Evolutionary conservation across 2,888 invertebrate genomes (phyloP), one percentile per base, ranked within the genome.

Genomic region (Latrodectus hesperus): DNA sequence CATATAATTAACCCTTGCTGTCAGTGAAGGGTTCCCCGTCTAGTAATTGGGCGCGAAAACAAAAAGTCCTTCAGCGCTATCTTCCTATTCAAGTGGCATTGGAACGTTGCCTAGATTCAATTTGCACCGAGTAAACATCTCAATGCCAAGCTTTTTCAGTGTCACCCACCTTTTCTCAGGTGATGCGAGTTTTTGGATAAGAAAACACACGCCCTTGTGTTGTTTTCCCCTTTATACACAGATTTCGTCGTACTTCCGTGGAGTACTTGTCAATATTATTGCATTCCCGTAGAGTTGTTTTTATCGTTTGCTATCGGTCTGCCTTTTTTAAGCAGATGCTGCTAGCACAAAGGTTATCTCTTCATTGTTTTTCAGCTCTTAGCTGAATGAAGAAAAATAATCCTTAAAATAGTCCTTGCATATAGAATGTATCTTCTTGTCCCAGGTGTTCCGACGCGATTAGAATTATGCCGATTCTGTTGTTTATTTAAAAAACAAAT

Each of bases 131-230:
- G 80, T 80, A 80, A 80, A 80, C 80, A 80, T 64, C 71, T 80
- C 80, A 80, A 80, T 80, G 80, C 80, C 80, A 80, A 80, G 72
- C 52, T 64, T 22, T 49, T 49, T 55, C 52, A 17, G 51, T 80
- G 65, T 72, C 72, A 80, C 80, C 71, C 64, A 80, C 80, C 80
- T 49, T 70, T 49, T 49, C 26, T 49, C 80, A 72, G 80, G 80
- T 79, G 80, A 65, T 73, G n/a, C 3, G 70, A 49, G 49, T 75
- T 38, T 60, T 38, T 49, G 11, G 38, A 11, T 16, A 16, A 60
- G 60, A 76, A 64, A 65, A 76, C 76, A 76, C 64, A 77, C 77
- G 26, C 70, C 68, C 60, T 16, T 80, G 16, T 14, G 16, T 71
- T 71, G 79, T 72, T 64, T 49, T 72, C 38, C 26, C 22, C 52